Evolutionary conservation across 1,140 invertebrate genomes (phyloP), one percentile per base, ranked within the genome.

Genomic region (Pseudomyrmex cubaensis): DNA sequence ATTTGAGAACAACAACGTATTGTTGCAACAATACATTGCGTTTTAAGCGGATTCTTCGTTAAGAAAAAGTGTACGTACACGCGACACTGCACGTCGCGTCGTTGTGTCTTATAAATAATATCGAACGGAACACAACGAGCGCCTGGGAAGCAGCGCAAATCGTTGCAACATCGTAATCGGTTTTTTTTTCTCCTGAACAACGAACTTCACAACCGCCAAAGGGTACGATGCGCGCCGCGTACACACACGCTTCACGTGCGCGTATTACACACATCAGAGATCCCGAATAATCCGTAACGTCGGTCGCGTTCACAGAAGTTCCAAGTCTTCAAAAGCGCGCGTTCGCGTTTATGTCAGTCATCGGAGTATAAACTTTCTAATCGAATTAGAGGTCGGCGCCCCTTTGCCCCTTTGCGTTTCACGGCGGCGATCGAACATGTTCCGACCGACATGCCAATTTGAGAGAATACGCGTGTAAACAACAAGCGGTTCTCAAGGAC

Each of bases 291-390:
- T 73, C 69, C 59, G 9, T 54, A 67, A 75, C 44, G 69, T 74
- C 73, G 67, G 54, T 22, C 59, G 74, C 22, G 50, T 8, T 63
- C 59, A 12, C 12, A 59, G 76, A 87, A 83, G 70, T 75, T 50
- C 44, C n/a, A 52, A 83, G 66, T 87, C 78, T 87, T 77, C 66
- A 83, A 83, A 35, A 85, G 61, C 46, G 52, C 12, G 7, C 44
- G 17, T 44, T 25, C 57, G 2, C 54, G 62, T 50, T 59, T 59
- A 48, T 59, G 63, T 74, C 48, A 61, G 78, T 10, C 80, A 62
- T n/a, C 46, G 20, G 35, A 64, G 25, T 67, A 74, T 76, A 74
- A 87, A 88, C 69, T 85, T 85, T 85, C 83, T 88, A 85, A 87
- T 88, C 69, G 73, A 87, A 87, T 87, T 87, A 87, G 83, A 76